These are phyloP conservation scores for Brachynemurus nebulosus DNA, from an alignment of 2,888 invertebrate genomes.

Conservation along the genomic window DNA sequence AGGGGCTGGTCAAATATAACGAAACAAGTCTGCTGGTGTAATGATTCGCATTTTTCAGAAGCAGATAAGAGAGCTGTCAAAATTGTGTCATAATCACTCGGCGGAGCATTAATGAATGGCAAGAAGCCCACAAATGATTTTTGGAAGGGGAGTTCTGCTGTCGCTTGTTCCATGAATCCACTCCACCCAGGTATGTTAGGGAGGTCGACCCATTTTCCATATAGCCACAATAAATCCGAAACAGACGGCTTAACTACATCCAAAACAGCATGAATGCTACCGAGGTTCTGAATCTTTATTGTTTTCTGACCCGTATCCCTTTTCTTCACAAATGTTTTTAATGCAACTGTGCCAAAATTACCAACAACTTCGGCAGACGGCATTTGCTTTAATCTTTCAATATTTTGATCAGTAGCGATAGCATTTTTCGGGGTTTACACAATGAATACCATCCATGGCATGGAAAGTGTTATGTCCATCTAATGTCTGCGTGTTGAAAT, in stretches of 20 bases:
- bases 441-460: slow-evolving; percentile 17
- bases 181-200: slow-evolving; percentile 17
- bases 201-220: slow-evolving; percentile 4
- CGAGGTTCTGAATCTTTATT: slow-evolving; percentile 9
- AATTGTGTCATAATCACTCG: too few relatives aligned
- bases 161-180: slow-evolving; percentile 20
- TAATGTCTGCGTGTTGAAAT: slow-evolving; percentile 15
- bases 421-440: slow-evolving; percentile 12
- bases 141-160: slow-evolving; percentile 17
- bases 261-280: slow-evolving; percentile 7
- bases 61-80: slow-evolving; percentile 19
- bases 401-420: slow-evolving; percentile 10
- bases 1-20: slow-evolving; percentile 25
- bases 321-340: slow-evolving; percentile 10
- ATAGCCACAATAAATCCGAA: slow-evolving; percentile 8
- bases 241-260: slow-evolving; percentile 6
- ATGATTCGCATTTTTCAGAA: slow-evolving; percentile 14
- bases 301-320: slow-evolving; percentile 10
- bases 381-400: slow-evolving; percentile 9
- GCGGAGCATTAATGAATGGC: slow-evolving; percentile 23
- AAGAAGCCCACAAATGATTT: slow-evolving; percentile 20
- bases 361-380: slow-evolving; percentile 11
- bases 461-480: slow-evolving; percentile 17
- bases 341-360: slow-evolving; percentile 6
- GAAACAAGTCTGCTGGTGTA: slow-evolving; percentile 18